Base-by-base conservation (phyloP, 2,888 invertebrate species). In the Trypoxylon attenuatum region DNA sequence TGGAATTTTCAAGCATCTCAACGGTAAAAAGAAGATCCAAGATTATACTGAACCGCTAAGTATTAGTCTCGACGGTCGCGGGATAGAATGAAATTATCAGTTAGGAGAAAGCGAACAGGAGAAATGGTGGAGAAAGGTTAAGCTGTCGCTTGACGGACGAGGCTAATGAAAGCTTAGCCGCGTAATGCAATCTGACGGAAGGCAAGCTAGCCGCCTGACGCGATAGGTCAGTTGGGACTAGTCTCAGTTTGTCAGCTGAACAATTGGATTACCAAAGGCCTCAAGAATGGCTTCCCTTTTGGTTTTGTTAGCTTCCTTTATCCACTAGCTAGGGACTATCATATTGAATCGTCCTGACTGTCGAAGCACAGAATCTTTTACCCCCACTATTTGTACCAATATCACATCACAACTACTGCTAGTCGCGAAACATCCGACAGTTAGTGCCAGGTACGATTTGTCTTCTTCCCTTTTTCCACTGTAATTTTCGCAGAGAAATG, bases 141-240 rank as follows among this genome's bases (percentile, higher is more conserved):
- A 81, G 82, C 81, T 78, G 75, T 72, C 81, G 81, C 77, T 76
- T 80, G 75, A 74, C 76, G 64, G 79, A 76, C 78, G 73, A 77
- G 77, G 81, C 81, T 81, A 81, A 81, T 81, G 79, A 82, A 81
- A 81, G 81, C 79, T 81, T 82, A 82, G 73, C 76, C 72, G 59
- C 71, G 79, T 80, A 81, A 81, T 82, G 75, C 82, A 78, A 78
- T 81, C 79, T 75, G 82, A 80, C 81, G 76, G 74, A 71, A 70
- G 73, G 71, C 81, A 71, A 78, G 69, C 67, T 58, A 54, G 67
- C 71, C 69, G 69, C 71, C 75, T 78, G 77, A 79, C 80, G 82
- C 79, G 82, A 82, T 80, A 78, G 79, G 80, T 79, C 79, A 79
- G 79, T 76, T 73, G 54, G 64, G 70, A 58, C 69, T 65, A 59